A percentile compares a stretch with the other conserved stretches of the same genome.
Conservation (phyloP, 2,888 invertebrate genomes). For the Euphydryas editha region DNA sequence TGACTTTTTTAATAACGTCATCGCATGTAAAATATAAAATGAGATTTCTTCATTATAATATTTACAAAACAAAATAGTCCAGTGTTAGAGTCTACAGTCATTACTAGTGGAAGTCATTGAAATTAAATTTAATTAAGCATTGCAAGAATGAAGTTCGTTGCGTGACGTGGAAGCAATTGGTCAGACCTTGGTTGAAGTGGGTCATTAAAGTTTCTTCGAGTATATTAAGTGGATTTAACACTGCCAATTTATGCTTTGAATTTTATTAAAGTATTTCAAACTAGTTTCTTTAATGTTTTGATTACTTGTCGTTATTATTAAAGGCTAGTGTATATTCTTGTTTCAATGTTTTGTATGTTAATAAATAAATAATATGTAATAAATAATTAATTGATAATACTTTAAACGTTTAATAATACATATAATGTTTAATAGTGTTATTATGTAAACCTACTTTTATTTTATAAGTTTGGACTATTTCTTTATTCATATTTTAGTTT, state of each 20-base stretch:
- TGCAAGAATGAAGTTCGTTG: slow-evolving; percentile 22
- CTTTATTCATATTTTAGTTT: too few relatives aligned
- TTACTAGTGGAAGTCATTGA: slow-evolving; percentile 17
- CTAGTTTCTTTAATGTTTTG: background rate
- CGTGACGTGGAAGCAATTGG: slow-evolving; percentile 28
- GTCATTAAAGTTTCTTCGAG: slow-evolving; percentile 6
- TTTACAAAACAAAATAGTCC: too few relatives aligned
- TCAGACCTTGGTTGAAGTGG: slow-evolving; percentile 21
- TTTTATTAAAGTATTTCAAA: background rate
- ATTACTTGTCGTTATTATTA: background rate
- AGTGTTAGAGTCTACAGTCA: background rate
- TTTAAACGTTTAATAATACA: too few relatives aligned
- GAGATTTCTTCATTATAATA: too few relatives aligned
- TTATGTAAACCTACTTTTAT: too few relatives aligned
- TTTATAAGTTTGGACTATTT: too few relatives aligned
- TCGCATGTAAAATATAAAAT: too few relatives aligned
- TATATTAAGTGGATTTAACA: slow-evolving; percentile 19
- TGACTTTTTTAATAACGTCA: too few relatives aligned
- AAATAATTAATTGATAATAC: too few relatives aligned
- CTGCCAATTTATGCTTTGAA: slow-evolving; percentile 4
- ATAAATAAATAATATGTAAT: too few relatives aligned
- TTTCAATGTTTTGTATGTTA: too few relatives aligned
- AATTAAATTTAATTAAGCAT: slow-evolving; percentile 32
- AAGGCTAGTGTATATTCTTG: background rate
- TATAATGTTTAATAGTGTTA: too few relatives aligned